Conservation (phyloP, 2,797 vertebrate species). For the Manis crassicaudata region DNA sequence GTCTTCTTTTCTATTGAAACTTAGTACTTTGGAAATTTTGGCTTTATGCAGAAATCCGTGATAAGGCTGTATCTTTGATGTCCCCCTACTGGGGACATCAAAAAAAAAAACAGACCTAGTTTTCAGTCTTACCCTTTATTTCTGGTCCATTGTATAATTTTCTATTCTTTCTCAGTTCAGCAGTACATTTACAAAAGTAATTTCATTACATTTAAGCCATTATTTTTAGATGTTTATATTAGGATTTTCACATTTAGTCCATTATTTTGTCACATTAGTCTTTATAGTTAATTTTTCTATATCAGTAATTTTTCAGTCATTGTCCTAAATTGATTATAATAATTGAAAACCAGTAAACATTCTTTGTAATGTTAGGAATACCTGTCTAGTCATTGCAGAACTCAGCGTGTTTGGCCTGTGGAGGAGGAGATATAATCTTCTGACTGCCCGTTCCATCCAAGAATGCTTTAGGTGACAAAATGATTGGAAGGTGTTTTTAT, state of each 20-base stretch:
- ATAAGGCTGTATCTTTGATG: neutral
- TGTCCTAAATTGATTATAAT: neutral
- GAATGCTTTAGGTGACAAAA: neutral
- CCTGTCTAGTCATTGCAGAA: neutral
- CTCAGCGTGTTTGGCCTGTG: neutral
- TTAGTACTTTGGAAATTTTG: neutral
- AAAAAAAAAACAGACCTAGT: neutral
- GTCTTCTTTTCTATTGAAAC: neutral
- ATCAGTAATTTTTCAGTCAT: neutral
- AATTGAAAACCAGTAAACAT: neutral
- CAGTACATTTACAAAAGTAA: neutral
- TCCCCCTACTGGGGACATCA: neutral
- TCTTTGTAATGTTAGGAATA: neutral
- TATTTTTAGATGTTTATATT: neutral
- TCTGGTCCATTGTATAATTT: neutral
- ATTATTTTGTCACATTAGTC: neutral
- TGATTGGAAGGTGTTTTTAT: neutral
- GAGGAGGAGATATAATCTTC: neutral
- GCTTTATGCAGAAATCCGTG: neutral
- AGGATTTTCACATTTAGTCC: neutral
- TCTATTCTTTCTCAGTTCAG: neutral
- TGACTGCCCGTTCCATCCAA: neutral
- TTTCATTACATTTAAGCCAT: neutral
- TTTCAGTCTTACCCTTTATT: slow-evolving; percentile 1
- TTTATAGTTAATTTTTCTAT: neutral